phyloP scores from a whole-genome alignment of 30 jellyfish, hydroid and myxozoan species.

The Sanderia malayensis region DNA sequence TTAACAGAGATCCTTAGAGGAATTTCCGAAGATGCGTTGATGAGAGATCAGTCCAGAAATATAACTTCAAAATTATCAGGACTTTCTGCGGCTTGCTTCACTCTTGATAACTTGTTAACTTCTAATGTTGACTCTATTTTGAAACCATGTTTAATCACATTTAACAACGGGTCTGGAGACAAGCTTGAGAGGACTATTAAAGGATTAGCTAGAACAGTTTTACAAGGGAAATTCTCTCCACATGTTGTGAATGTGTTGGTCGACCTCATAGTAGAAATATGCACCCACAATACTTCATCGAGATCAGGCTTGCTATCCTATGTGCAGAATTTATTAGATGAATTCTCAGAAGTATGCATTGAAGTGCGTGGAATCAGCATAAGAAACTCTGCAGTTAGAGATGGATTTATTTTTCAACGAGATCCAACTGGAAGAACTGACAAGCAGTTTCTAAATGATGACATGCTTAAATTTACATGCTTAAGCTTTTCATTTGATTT shows the following conservation, averaged over 20 bases:
- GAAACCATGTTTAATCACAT: not conserved
- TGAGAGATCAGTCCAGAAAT: not conserved
- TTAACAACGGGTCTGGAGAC: not conserved
- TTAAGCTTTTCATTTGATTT: conserved; percentile 7
- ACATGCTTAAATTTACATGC: conserved; percentile 15
- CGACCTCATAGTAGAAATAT: conserved; percentile 5
- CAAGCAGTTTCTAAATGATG: not conserved
- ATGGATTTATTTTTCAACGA: conserved; percentile 25
- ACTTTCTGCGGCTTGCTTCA: conserved; percentile 28
- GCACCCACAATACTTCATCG: not conserved
- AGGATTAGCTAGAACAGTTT: conserved; percentile 15
- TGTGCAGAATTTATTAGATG: conserved; percentile 20
- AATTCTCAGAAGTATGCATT: conserved; percentile 37
- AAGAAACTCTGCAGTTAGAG: conserved; percentile 5
- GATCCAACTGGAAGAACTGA: conserved; percentile 6
- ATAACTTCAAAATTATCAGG: conserved; percentile 21
- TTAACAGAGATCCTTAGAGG: conserved; percentile 19
- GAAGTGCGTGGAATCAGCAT: conserved; percentile 17
- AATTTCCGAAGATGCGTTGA: not conserved
- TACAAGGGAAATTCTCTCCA: conserved; percentile 31
- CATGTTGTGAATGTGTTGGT: conserved; percentile 1
- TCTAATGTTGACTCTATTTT: not conserved
- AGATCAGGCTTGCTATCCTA: not conserved
- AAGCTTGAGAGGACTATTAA: not conserved
- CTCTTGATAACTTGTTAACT: not conserved